These are phyloP conservation scores for Salpingus planirostris DNA, from an alignment of 2,888 invertebrate species.

Conservation along the genomic window DNA sequence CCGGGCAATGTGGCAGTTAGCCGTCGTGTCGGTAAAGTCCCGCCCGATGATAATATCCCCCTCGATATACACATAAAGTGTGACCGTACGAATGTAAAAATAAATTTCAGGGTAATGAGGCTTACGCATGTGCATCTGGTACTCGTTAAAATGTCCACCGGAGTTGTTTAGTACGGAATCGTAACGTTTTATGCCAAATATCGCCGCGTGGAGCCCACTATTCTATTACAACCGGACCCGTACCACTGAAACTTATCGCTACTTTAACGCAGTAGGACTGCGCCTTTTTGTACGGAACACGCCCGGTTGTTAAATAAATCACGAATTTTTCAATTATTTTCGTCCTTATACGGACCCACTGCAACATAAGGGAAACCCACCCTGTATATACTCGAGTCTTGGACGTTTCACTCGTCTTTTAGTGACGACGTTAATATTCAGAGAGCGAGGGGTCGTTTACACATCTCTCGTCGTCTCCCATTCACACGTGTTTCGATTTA, in stretches of 20 bases:
- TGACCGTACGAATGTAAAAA: slow-evolving; percentile 8
- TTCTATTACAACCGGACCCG: slow-evolving; percentile 11
- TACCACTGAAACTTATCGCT: slow-evolving; percentile 9
- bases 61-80: too few relatives aligned
- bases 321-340: neutral
- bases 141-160: slow-evolving; percentile 12
- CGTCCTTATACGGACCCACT: too few relatives aligned
- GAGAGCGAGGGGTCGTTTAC: slow-evolving; percentile 3
- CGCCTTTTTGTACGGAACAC: neutral
- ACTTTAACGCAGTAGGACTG: slow-evolving; percentile 10
- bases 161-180: slow-evolving; percentile 14
- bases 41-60: too few relatives aligned
- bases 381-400: too few relatives aligned
- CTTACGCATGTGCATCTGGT: too few relatives aligned
- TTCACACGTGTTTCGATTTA: slow-evolving; percentile 11
- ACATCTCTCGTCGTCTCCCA: slow-evolving; percentile 2
- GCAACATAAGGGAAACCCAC: too few relatives aligned
- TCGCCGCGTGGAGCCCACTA: slow-evolving; percentile 12
- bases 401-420: too few relatives aligned
- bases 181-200: slow-evolving; percentile 16
- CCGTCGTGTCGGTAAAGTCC: too few relatives aligned
- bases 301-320: neutral
- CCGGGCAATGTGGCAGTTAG: too few relatives aligned
- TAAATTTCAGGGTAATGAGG: slow-evolving; percentile 8
- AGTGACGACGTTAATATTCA: slow-evolving; percentile 2